Conservation (phyloP, 2,888 invertebrate species). For the Pristionchus arcanus region DNA sequence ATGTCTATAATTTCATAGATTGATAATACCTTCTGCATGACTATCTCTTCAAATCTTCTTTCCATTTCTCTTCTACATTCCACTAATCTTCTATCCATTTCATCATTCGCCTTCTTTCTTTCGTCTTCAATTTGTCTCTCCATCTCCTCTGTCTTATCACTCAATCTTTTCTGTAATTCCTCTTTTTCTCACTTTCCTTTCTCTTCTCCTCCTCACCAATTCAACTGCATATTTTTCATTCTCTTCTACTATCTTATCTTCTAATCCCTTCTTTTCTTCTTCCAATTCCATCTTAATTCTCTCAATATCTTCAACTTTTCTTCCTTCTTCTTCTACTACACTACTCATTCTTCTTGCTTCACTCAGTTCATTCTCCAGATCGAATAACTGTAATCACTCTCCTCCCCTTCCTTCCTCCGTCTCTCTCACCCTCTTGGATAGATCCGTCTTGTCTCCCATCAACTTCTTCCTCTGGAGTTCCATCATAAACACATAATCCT, state of each 20-base stretch:
- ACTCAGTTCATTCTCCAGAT: neutral
- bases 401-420: neutral
- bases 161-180: neutral
- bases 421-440: neutral
- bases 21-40: conserved; percentile 4
- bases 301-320: conserved; percentile 8
- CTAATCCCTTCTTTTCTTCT: neutral
- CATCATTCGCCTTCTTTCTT: neutral
- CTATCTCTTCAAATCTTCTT: neutral
- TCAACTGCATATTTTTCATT: neutral
- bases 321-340: conserved; percentile 21
- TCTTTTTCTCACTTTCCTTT: neutral
- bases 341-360: conserved; percentile 1
- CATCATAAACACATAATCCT: conserved; percentile 14
- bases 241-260: neutral
- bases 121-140: neutral
- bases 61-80: conserved; percentile 10
- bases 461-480: neutral
- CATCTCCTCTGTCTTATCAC: neutral
- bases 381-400: neutral
- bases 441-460: neutral
- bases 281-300: neutral
- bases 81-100: neutral
- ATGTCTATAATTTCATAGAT: no score
- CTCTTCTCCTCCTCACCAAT: neutral